Base-by-base conservation (phyloP, 2,113 vertebrate genomes). In the Formicarius rufipectus region DNA sequence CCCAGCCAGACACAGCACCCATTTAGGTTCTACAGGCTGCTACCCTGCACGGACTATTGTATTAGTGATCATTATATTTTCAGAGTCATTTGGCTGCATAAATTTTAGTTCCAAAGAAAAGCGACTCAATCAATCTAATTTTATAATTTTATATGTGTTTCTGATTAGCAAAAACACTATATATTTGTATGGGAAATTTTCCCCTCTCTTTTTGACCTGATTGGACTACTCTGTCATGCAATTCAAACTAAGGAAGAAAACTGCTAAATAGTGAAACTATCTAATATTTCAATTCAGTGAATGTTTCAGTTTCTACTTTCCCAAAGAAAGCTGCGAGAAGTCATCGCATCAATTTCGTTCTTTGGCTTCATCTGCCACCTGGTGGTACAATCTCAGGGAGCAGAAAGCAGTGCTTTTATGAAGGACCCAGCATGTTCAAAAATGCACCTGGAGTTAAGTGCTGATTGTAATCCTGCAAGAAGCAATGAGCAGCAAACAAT, bases 361-460 rank as follows among this genome's bases (percentile, higher is more conserved):
- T 82, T 87, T 82, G 79, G 59, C 42, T 88, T 35, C 69, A 17
- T 73, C 50, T 94, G 97, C 96, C 96, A 69, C 66, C 97, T 97
- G 89, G 30, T 88, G 97, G 96, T 47, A 17, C 12, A 16, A 1
- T 5, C 30, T 3, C 14, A 35, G 44, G 23, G 9, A 84, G 75
- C 56, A n/a, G 47, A 16, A 37, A 49, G 12, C 55, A 76, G 63
- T 60, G 3, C 4, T 10, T 24, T 3, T 12, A 3, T 7, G 16
- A 2, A 37, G 35, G 58, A 50, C 12, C 1, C 17, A 4, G 35
- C 14, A 2, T 0, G 2, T 12, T 16, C 19, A 55, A n/a, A 2
- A 9, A 14, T n/a, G 52, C 16, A 6, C 31, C 18, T 6, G 68
- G 19, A 49, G 14, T 1, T 23, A 3, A 16, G n/a, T 1, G 42